Percentiles rank a stretch among this genome's conserved stretches.
phyloP scores from a whole-genome alignment of 2,888 invertebrate species.

The Heliconius hortense region DNA sequence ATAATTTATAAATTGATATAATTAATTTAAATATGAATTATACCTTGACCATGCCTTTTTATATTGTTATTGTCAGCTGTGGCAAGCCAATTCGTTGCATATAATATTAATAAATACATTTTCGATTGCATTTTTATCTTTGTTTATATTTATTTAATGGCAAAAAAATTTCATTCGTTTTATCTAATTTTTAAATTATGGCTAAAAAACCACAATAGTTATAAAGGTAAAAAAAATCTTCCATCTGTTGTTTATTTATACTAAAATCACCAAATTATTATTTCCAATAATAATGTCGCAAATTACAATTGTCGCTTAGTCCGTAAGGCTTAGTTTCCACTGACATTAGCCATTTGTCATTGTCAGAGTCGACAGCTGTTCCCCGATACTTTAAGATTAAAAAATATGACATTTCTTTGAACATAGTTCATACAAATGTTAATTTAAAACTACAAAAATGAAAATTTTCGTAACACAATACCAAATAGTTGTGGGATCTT shows the following conservation, averaged over 20 bases:
- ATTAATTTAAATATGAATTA: neutral
- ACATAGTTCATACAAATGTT: neutral
- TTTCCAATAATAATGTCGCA: neutral
- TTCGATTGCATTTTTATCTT: constrained; percentile 55
- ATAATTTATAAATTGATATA: neutral
- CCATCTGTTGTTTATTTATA: neutral
- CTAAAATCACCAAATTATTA: neutral
- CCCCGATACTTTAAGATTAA: neutral
- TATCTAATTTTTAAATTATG: too few species aligned
- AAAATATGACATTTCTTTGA: neutral
- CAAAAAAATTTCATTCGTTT: neutral
- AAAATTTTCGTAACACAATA: neutral
- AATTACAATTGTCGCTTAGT: too few species aligned
- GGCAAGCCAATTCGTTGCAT: constrained; percentile 47
- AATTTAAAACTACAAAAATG: neutral
- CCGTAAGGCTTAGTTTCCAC: neutral
- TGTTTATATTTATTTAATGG: neutral
- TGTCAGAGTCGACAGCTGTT: constrained; percentile 9
- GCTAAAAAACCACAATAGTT: neutral
- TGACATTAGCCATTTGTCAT: neutral
- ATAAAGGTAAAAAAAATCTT: neutral
- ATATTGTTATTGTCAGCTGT: constrained; percentile 49
- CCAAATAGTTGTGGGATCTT: neutral
- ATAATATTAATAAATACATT: constrained; percentile 53
- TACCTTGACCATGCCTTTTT: constrained; percentile 46